Evolutionary conservation across 2,797 vertebrate genomes (phyloP), one percentile per base, ranked within the genome.

Genomic region (Australoheros facetus): DNA sequence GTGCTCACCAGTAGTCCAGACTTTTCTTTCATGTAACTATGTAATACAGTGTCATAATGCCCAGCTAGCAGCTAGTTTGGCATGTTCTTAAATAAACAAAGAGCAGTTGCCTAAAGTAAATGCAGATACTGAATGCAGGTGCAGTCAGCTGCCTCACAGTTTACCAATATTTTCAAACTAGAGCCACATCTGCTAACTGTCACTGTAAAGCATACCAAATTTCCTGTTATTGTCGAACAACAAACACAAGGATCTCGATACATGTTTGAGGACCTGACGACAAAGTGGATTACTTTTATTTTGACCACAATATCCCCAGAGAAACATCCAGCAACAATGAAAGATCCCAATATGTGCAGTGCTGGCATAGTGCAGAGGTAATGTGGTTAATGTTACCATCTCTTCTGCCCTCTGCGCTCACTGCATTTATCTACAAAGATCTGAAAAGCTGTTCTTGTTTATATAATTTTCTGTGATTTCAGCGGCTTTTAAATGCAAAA

Each of bases 1-100:
- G 0, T 0, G 4, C 34, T 59, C 28, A 11, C n/a, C 30, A 34
- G 30, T 59, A 59, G 57, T 34, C 30, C 57, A 34, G 30, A 9
- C 30, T 60, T 59, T 59, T 37, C 19, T 19, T 17, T 59, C 57
- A 37, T 60, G 32, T 60, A 10, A 21, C 32, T 60, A 2, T 60
- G 5, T 37, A 39, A 39, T 0, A 60, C 58, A 37, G 34, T 32
- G 21, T 1, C n/a, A 39, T 16, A 62, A 21, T 0, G 39, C n/a
- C 12, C 34, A 62, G 16, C 59, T 23, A 62, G 59, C 14, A 23
- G 34, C 34, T 19, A 51, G 34, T 34, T 34, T 62, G 0, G 19
- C 59, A 62, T 19, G 12, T 60, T 60, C 32, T 37, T 37, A 0
- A 59, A 37, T 19, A 62, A 62, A 37, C 32, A 62, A 62, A 39